Conservation (phyloP, 2,113 vertebrate genomes). For the Semicossyphus pulcher region DNA sequence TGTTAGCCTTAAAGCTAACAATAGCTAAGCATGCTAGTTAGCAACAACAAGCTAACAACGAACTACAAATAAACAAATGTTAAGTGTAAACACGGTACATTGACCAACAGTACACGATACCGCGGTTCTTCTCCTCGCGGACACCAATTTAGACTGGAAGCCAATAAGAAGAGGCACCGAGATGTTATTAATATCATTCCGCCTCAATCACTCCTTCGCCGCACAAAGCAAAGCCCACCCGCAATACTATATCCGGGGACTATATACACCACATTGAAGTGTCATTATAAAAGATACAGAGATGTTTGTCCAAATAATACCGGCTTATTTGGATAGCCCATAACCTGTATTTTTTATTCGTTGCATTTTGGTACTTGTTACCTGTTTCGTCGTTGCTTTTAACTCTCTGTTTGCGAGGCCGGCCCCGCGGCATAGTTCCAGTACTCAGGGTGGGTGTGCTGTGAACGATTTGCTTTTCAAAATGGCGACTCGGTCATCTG, state of each 20-base stretch:
- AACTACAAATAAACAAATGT: slow-evolving; percentile 17
- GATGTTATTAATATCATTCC: slow-evolving; percentile 91
- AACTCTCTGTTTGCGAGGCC: slow-evolving; percentile 91
- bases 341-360: slow-evolving; percentile 76
- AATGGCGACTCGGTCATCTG: slow-evolving; percentile 81
- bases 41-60: slow-evolving; percentile 64
- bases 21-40: slow-evolving; percentile 71
- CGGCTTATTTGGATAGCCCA: slow-evolving; percentile 61
- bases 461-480: slow-evolving; percentile 85
- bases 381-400: slow-evolving; percentile 88
- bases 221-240: slow-evolving; percentile 85
- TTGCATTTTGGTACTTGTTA: slow-evolving; percentile 84
- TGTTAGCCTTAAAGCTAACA: slow-evolving; percentile 69
- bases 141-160: slow-evolving; percentile 79
- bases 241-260: slow-evolving; percentile 94
- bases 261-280: slow-evolving; percentile 88
- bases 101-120: background rate
- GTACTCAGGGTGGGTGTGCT: slow-evolving; percentile 85
- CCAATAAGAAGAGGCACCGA: slow-evolving; percentile 81
- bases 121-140: slow-evolving; percentile 2
- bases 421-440: slow-evolving; percentile 97
- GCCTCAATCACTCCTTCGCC: slow-evolving; percentile 87
- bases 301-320: slow-evolving; percentile 43
- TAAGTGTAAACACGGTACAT: background rate
- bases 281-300: slow-evolving; percentile 71